Evolutionary conservation across 2,888 invertebrate genomes (phyloP).

Genomic region (Crematogaster levior): DNA sequence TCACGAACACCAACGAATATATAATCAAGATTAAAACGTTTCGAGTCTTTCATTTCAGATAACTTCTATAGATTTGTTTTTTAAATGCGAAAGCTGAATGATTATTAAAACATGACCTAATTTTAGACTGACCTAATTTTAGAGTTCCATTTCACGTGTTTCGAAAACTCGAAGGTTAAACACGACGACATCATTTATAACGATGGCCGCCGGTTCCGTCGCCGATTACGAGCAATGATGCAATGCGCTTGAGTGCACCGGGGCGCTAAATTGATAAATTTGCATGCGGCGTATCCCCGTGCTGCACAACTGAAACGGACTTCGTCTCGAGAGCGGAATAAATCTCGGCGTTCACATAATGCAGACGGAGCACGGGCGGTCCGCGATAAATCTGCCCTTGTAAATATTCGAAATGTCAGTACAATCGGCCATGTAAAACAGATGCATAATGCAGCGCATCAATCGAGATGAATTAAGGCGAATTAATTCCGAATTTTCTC

Average conservation of each 20-base stretch:
- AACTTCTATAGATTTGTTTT: neutral
- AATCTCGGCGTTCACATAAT: slow-evolving; percentile 34
- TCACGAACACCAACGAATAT: neutral
- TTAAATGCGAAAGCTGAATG: neutral
- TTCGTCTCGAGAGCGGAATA: slow-evolving; percentile 45
- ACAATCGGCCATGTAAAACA: slow-evolving; percentile 10
- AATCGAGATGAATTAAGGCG: neutral
- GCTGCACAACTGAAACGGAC: slow-evolving; percentile 36
- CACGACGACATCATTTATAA: slow-evolving; percentile 17
- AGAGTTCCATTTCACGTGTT: neutral
- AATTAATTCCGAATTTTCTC: neutral
- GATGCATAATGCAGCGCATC: neutral
- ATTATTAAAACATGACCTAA: neutral
- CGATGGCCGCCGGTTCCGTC: slow-evolving; percentile 40
- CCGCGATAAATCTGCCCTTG: slow-evolving; percentile 25
- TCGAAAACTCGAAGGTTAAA: neutral
- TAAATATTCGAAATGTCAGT: slow-evolving; percentile 21
- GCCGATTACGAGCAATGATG: slow-evolving; percentile 72
- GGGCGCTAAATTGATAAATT: slow-evolving; percentile 84
- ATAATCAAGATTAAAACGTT: neutral
- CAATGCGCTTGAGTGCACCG: slow-evolving; percentile 76
- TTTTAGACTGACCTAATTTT: slow-evolving; percentile 17
- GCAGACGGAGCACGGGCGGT: slow-evolving; percentile 9
- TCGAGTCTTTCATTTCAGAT: neutral
- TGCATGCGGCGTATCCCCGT: slow-evolving; percentile 73